Base-by-base conservation (phyloP, 2,797 vertebrate genomes). In the Melanotaenia parkinsoni region DNA sequence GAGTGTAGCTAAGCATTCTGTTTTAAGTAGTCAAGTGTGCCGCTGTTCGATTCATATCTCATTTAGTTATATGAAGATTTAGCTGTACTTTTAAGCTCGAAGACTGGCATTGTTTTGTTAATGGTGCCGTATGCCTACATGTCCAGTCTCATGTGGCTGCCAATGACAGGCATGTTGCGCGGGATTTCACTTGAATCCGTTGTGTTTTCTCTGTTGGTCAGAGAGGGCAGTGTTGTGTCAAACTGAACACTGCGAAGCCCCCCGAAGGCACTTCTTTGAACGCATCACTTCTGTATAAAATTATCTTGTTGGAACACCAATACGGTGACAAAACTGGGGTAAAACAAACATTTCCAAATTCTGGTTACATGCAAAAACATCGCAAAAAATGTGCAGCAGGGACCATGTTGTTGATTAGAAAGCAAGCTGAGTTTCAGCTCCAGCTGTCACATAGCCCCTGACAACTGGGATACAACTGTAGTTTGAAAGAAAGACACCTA, bases 141-240 rank as follows among this genome's bases (percentile, higher is more conserved):
- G 45, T 63, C 28, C 9, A 30, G 2, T 20, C 13, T 28, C 61
- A 80, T 88, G 83, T 90, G 81, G 67, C 47, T 68, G 72, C 71
- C 4, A 73, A 37, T 84, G 84, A 53, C 86, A 74, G 70, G 62
- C 43, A 38, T 8, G 81, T 86, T 90, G 90, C 90, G 92, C 90
- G 89, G 92, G 89, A 91, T 74, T 91, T 90, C 66, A 66, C 81
- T 91, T 90, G 86, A 92, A 89, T 90, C 28, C 38, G 1, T 28
- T 32, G 68, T 79, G 64, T 74, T 85, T 72, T 40, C 13, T 70
- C 33, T 0, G 18, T 3, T 38, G 79, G 63, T 62, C 82, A 43
- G 51, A 89, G 87, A 58, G 88, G 88, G 90, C 90, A 77, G 85
- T 86, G 2, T 79, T 88, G 83, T 35, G 67, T 70, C 62, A 54